Evolutionary conservation across 2,888 invertebrate genomes (phyloP).

Genomic region (Cheilosia vernalis): DNA sequence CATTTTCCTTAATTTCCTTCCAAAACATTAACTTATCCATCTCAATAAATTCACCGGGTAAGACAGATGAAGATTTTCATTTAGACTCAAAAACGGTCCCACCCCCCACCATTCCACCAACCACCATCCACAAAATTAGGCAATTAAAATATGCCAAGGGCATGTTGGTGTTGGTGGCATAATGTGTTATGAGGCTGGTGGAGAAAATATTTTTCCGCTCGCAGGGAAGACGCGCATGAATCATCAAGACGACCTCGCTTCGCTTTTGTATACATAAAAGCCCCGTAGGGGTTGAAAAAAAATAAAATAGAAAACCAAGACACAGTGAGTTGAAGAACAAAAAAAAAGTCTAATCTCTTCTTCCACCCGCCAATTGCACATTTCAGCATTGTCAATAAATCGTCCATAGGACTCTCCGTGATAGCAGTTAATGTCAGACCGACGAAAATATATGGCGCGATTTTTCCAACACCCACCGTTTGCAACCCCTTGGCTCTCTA

Average conservation of each 20-base stretch:
- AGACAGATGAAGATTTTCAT: conserved; percentile 75
- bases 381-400: conserved; percentile 83
- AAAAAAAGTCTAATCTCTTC: conserved; percentile 72
- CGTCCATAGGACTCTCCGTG: conserved; percentile 80
- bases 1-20: conserved; percentile 73
- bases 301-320: background rate
- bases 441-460: conserved; percentile 83
- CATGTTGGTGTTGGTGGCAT: conserved; percentile 62
- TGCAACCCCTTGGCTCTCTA: conserved; percentile 60
- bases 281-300: conserved; percentile 48
- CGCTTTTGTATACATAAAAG: conserved; percentile 45
- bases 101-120: background rate
- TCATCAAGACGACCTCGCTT: conserved; percentile 64
- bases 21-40: conserved; percentile 75
- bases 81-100: conserved; percentile 63
- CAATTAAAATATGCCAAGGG: conserved; percentile 83
- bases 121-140: conserved; percentile 82
- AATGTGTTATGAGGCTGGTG: conserved; percentile 45
- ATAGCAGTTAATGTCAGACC: conserved; percentile 84
- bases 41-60: conserved; percentile 72
- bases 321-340: conserved; percentile 13
- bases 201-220: conserved; percentile 39
- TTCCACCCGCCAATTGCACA: conserved; percentile 76
- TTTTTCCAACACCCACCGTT: conserved; percentile 58
- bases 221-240: conserved; percentile 66